These are phyloP conservation scores for Meloidogyne hapla DNA, from an alignment of 1,140 invertebrate species.

Conservation along the genomic window DNA sequence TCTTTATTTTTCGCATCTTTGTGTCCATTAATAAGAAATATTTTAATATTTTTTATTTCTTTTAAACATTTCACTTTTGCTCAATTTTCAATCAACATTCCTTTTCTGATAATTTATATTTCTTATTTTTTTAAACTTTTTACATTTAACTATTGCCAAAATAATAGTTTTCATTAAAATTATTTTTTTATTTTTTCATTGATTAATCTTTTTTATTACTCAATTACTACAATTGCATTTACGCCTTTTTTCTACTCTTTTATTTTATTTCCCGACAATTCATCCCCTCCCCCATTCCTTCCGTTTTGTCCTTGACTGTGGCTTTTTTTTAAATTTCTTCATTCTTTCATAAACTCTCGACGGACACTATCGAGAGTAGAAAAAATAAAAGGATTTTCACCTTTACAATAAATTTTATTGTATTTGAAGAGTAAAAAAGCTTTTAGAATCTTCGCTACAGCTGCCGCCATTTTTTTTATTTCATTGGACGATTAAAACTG, in stretches of 20 bases:
- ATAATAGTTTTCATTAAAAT: neutral
- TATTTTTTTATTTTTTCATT: neutral
- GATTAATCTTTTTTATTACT: neutral
- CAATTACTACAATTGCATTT: neutral
- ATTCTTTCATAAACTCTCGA: neutral
- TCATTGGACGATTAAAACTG: neutral
- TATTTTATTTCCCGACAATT: conserved; percentile 17
- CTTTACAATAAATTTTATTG: neutral
- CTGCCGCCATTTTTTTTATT: neutral
- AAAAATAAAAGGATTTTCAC: neutral
- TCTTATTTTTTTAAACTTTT: neutral
- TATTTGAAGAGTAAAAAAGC: neutral
- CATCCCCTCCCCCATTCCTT: conserved; percentile 10
- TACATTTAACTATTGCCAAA: neutral
- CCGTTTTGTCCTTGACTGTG: neutral
- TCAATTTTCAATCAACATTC: neutral
- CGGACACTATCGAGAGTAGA: neutral
- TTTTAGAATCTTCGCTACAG: neutral
- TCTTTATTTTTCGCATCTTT: too few relatives aligned
- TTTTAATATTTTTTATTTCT: too few relatives aligned
- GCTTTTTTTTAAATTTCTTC: neutral
- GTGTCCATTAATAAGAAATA: too few relatives aligned
- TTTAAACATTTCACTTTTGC: neutral
- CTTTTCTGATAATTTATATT: neutral
- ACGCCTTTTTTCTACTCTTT: neutral